Percentiles rank a stretch among this genome's conserved stretches.
These are phyloP conservation scores for Limenitis arthemis DNA, from an alignment of 2,888 invertebrate species.

Conservation along the genomic window DNA sequence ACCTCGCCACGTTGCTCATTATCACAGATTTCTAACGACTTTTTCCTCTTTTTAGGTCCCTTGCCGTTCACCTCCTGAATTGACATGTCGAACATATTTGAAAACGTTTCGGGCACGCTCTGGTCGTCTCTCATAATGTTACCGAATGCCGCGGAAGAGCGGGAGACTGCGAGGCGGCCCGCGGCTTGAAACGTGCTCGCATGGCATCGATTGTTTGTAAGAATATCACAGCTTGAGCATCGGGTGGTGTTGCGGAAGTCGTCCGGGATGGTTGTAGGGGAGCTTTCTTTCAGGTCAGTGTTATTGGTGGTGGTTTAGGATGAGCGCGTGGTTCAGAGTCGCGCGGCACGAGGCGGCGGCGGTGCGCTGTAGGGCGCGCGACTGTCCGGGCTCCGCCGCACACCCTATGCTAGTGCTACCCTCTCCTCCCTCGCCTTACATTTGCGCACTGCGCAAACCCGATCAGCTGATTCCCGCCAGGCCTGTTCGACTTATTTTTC, in stretches of 20 bases:
- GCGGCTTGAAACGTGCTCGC: slow-evolving; percentile 26
- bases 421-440: slow-evolving; percentile 40
- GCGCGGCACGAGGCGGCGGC: slow-evolving; percentile 33
- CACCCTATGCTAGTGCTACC: slow-evolving; percentile 30
- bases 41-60: slow-evolving; percentile 66
- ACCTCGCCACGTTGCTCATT: slow-evolving; percentile 40
- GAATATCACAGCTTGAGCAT: slow-evolving; percentile 47
- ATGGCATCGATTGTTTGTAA: slow-evolving; percentile 33
- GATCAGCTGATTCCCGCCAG: slow-evolving; percentile 71
- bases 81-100: slow-evolving; percentile 64
- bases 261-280: slow-evolving; percentile 17
- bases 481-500: slow-evolving; percentile 42
- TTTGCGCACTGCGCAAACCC: slow-evolving; percentile 71
- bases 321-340: slow-evolving; percentile 31
- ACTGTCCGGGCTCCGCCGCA: slow-evolving; percentile 50
- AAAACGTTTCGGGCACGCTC: slow-evolving; percentile 47
- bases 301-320: slow-evolving; percentile 18
- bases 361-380: slow-evolving; percentile 33
- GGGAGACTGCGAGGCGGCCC: slow-evolving; percentile 32
- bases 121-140: slow-evolving; percentile 52
- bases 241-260: slow-evolving; percentile 26
- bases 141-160: slow-evolving; percentile 32
- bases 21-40: slow-evolving; percentile 65
- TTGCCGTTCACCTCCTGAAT: slow-evolving; percentile 68
- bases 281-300: slow-evolving; percentile 35